A percentile compares a stretch with the other conserved stretches of the same genome.
These are phyloP conservation scores for Sphecodes monilicornis DNA, from an alignment of 2,888 invertebrate species.

Conservation along the genomic window DNA sequence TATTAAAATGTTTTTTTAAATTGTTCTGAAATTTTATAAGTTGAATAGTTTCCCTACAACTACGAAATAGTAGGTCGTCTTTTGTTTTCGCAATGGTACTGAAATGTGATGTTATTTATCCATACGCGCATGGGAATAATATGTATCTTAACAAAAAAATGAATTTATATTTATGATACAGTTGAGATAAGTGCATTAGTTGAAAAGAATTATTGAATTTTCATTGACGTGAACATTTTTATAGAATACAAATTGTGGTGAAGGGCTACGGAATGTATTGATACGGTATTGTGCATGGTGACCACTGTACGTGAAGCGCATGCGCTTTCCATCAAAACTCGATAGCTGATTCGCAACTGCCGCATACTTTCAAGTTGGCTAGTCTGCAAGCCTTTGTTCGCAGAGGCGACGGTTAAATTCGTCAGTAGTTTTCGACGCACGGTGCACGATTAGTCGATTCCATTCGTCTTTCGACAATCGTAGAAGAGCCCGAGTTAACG, in stretches of 20 bases:
- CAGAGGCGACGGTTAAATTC: conserved; percentile 21
- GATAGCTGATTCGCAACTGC: conserved; percentile 34
- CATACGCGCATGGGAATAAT: not conserved
- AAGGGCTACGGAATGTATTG: not conserved
- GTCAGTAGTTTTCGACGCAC: conserved; percentile 20
- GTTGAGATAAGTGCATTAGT: not conserved
- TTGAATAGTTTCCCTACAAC: not conserved
- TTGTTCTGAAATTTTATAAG: no score
- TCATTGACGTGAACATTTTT: not conserved
- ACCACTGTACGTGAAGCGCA: conserved; percentile 30
- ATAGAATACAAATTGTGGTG: not conserved
- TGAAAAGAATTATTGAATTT: not conserved
- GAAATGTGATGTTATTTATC: not conserved
- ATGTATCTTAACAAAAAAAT: not conserved
- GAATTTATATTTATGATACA: not conserved
- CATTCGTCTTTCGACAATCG: conserved; percentile 28
- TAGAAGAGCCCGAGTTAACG: not conserved
- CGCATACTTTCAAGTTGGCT: conserved; percentile 40
- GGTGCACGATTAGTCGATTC: not conserved
- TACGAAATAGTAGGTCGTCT: not conserved
- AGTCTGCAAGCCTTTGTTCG: conserved; percentile 53
- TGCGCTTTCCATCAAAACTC: conserved; percentile 37
- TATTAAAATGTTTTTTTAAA: not conserved
- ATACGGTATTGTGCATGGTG: conserved; percentile 17
- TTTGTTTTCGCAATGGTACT: not conserved